These are phyloP conservation scores for Odobenus rosmarus DNA, from an alignment of 2,113 vertebrate genomes.

Conservation along the genomic window DNA sequence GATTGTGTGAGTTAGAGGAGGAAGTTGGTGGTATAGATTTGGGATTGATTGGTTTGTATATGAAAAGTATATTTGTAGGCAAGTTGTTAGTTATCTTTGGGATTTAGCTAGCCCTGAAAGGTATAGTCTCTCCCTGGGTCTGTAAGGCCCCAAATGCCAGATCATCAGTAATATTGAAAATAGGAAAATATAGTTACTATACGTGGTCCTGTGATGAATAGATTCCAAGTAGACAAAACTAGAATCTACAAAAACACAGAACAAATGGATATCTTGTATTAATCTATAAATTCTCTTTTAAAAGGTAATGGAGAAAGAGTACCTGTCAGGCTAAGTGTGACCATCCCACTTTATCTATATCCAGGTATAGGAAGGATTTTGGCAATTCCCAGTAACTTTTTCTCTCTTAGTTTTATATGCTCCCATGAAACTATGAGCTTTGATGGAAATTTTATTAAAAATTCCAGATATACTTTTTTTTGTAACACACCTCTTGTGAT, in stretches of 20 bases:
- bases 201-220: neutral
- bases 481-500: neutral
- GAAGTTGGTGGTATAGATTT: neutral
- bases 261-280: conserved; percentile 8
- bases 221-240: neutral
- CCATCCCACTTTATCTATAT: neutral
- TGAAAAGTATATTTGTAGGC: neutral
- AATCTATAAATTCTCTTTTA: conserved; percentile 23
- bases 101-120: neutral
- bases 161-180: neutral
- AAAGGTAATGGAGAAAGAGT: neutral
- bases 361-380: neutral
- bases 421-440: neutral
- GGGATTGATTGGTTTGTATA: conserved; percentile 2
- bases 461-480: conserved; percentile 14
- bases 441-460: conserved; percentile 42
- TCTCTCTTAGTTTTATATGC: conserved; percentile 3
- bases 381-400: neutral
- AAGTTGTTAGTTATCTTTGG: conserved; percentile 14
- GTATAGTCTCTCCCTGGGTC: neutral
- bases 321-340: neutral
- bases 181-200: neutral
- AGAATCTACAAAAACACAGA: neutral
- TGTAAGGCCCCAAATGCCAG: neutral
- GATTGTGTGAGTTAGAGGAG: neutral